phyloP scores from a whole-genome alignment of 2,888 invertebrate genomes.

The Rhabditophanes sp. region DNA sequence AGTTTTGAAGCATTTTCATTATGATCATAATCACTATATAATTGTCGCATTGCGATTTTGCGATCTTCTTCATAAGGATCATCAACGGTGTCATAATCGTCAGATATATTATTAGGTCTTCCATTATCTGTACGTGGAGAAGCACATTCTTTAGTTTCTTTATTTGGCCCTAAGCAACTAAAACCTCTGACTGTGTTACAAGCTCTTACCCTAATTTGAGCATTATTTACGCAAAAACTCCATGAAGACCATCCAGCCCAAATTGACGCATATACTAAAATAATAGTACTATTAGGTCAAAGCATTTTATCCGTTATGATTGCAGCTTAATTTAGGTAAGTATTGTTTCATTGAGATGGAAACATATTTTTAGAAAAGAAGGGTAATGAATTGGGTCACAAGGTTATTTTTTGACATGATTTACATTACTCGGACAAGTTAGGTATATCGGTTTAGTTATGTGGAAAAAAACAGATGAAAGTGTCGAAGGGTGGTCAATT shows the following conservation, averaged over 20 bases:
- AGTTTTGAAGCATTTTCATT: no score
- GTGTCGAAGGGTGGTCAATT: no score
- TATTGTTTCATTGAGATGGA: slow-evolving; percentile 1
- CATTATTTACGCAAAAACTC: slow-evolving; percentile 35
- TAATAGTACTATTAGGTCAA: slow-evolving; percentile 1
- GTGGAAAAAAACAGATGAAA: no score
- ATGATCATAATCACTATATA: slow-evolving; percentile 26
- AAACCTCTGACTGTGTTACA: slow-evolving; percentile 43
- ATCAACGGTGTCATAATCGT: slow-evolving; percentile 26
- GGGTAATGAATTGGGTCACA: no score
- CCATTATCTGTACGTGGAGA: not conserved
- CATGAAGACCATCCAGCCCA: slow-evolving; percentile 44
- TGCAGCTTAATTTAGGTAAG: not conserved
- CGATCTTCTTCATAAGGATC: slow-evolving; percentile 41
- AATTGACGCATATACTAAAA: slow-evolving; percentile 39
- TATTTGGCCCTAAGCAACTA: slow-evolving; percentile 36
- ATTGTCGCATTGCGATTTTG: slow-evolving; percentile 33
- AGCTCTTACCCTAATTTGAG: slow-evolving; percentile 39
- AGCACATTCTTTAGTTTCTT: slow-evolving; percentile 10
- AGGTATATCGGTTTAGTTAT: no score
- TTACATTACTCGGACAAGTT: no score
- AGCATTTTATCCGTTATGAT: no score
- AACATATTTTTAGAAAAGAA: slow-evolving; percentile 2
- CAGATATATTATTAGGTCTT: slow-evolving; percentile 5
- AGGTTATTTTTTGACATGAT: no score